Evolutionary conservation across 2,797 vertebrate genomes (phyloP).

Genomic region (Hydrocynus forskahlii): DNA sequence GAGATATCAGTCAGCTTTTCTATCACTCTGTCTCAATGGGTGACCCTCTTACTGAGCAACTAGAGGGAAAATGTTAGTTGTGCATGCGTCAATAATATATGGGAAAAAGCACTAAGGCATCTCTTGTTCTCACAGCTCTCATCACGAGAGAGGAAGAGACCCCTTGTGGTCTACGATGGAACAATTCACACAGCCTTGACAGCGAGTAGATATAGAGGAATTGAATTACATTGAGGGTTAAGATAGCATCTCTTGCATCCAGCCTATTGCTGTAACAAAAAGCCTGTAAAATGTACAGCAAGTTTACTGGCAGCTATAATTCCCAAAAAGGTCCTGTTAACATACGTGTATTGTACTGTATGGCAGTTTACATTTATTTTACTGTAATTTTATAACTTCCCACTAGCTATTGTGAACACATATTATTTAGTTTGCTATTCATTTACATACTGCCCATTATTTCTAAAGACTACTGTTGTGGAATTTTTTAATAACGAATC

Average conservation of each 20-base stretch:
- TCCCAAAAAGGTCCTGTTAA: too few relatives aligned
- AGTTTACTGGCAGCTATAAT: too few relatives aligned
- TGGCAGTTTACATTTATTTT: too few relatives aligned
- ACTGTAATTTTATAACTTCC: too few relatives aligned
- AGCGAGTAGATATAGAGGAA: neutral
- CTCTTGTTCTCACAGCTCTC: slow-evolving; percentile 44
- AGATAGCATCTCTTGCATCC: neutral
- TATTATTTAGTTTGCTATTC: too few relatives aligned
- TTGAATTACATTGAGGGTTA: neutral
- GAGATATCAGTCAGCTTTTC: slow-evolving; percentile 35
- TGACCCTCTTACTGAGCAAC: slow-evolving; percentile 27
- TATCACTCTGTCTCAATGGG: slow-evolving; percentile 32
- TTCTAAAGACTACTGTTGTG: too few relatives aligned
- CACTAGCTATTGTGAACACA: too few relatives aligned
- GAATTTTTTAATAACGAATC: too few relatives aligned
- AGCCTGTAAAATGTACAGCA: too few relatives aligned
- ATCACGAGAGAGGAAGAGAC: slow-evolving; percentile 30
- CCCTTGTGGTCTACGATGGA: slow-evolving; percentile 6
- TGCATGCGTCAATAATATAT: slow-evolving; percentile 54
- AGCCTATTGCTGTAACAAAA: too few relatives aligned
- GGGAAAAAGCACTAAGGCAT: slow-evolving; percentile 44
- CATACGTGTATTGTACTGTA: too few relatives aligned
- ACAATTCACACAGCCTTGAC: neutral
- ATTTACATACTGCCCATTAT: too few relatives aligned
- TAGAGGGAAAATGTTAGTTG: slow-evolving; percentile 32